Percentiles rank a stretch among this genome's conserved stretches.
Conservation (phyloP, 2,797 vertebrate species). For the Pteronotus mesoamericanus region DNA sequence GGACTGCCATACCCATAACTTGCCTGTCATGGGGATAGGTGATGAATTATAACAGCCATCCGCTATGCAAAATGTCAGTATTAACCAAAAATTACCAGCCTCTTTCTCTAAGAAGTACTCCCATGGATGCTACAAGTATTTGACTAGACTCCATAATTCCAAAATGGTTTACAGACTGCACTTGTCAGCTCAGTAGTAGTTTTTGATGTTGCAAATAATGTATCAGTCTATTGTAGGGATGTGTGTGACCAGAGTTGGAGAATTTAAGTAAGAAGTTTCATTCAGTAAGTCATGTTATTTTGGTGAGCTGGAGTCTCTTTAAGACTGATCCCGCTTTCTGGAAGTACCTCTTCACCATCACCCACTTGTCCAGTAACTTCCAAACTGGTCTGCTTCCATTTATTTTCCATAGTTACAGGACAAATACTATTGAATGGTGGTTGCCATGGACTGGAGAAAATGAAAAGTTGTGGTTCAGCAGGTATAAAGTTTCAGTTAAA, state of each 20-base stretch:
- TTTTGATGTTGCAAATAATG: background rate
- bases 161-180: background rate
- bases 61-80: background rate
- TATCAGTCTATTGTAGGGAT: background rate
- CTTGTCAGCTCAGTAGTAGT: background rate
- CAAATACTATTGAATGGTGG: background rate
- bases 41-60: background rate
- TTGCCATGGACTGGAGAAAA: background rate
- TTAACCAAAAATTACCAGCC: background rate
- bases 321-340: background rate
- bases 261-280: background rate
- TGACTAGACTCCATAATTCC: background rate
- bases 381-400: background rate
- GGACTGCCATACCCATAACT: background rate
- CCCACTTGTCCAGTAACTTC: background rate
- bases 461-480: too few relatives aligned
- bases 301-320: background rate
- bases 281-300: background rate
- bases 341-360: background rate
- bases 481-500: too few relatives aligned
- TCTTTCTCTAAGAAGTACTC: background rate
- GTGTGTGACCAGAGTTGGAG: background rate
- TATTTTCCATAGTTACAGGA: background rate
- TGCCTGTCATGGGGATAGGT: background rate
- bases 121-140: background rate